Base-by-base conservation (phyloP, 2,797 vertebrate genomes). In the Halcyon badia region DNA sequence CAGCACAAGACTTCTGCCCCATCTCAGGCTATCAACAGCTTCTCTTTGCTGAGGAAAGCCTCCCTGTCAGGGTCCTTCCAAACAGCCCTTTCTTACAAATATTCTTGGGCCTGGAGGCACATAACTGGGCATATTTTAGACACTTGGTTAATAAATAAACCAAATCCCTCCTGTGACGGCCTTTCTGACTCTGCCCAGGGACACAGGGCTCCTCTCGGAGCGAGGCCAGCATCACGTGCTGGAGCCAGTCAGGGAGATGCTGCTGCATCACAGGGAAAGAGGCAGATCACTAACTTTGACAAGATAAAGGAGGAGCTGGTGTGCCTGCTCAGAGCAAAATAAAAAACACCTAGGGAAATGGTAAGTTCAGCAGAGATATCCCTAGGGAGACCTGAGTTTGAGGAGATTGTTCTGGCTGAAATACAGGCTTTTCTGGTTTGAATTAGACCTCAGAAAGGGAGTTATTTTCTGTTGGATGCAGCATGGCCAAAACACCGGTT, bases 61-160 rank as follows among this genome's bases (percentile, higher is more conserved):
- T 84, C 48, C 33, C 31, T n/a, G 60, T 37, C 19, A 81, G 58
- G 16, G 57, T 85, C 68, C 52, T 64, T 49, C 72, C 68, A 80
- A 77, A 44, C 28, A 87, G 33, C 7, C 31, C 54, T 89, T 81
- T 91, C n/a, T 57, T 88, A 56, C 39, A 60, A 84, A 69, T 61
- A 71, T 26, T 73, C 39, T 18, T 73, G 52, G 57, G 58, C 62
- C 56, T 1, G 0, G 19, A 80, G n/a, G 76, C 62, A 54, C 0
- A 0, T 35, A 89, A 76, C 58, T 24, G 18, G 33, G 39, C n/a
- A 17, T 66, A 70, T 66, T 71, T 92, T 51, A 87, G 48, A 64
- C 30, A 33, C 24, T 51, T 81, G 30, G n/a, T 83, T 94, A 94
- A 94, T 68, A 91, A 85, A 91, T 21, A 52, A 51, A 52, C 51